Percentiles rank a stretch among this genome's conserved stretches.
Conservation (phyloP, 2,797 vertebrate genomes). For the Mormyrops attenuatus region DNA sequence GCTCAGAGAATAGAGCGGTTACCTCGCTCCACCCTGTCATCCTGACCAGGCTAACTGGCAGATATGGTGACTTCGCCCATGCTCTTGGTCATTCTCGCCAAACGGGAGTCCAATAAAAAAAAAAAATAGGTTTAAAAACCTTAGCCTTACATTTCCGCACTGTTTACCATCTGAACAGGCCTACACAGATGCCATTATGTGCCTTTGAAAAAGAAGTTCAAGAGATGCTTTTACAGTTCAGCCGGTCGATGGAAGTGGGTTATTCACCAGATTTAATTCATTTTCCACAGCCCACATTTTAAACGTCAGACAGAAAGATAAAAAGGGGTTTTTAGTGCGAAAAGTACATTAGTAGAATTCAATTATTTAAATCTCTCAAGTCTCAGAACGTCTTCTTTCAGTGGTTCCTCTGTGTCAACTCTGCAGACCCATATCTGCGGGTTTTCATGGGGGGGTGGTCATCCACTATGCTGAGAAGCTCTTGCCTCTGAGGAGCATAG, state of each 20-base stretch:
- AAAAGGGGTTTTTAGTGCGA: slow-evolving; percentile 17
- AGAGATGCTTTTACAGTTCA: slow-evolving; percentile 23
- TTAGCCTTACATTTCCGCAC: slow-evolving; percentile 22
- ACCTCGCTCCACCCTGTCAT: not conserved
- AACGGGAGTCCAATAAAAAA: slow-evolving; percentile 18
- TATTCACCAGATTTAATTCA: slow-evolving; percentile 30
- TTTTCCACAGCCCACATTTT: slow-evolving; percentile 27
- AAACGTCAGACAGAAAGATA: slow-evolving; percentile 15
- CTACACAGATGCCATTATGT: slow-evolving; percentile 18
- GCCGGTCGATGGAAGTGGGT: slow-evolving; percentile 13
- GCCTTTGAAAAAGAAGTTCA: slow-evolving; percentile 14
- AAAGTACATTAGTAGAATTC: slow-evolving; percentile 22
- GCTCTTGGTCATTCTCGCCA: slow-evolving; percentile 7
- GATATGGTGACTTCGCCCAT: not conserved
- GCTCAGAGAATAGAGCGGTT: not conserved
- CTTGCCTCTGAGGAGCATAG: not conserved
- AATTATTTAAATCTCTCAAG: slow-evolving; percentile 18
- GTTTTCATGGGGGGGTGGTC: not conserved
- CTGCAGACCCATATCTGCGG: not conserved
- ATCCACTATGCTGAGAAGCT: not conserved
- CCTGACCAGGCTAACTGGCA: not conserved
- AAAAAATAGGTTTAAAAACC: slow-evolving; percentile 19
- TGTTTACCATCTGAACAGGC: slow-evolving; percentile 30
- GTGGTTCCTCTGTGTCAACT: not conserved
- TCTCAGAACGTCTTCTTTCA: slow-evolving; percentile 13